Percentiles rank a stretch among this genome's conserved stretches.
Evolutionary conservation across 2,888 invertebrate genomes (phyloP).

Genomic region (Polydrusus tereticollis): DNA sequence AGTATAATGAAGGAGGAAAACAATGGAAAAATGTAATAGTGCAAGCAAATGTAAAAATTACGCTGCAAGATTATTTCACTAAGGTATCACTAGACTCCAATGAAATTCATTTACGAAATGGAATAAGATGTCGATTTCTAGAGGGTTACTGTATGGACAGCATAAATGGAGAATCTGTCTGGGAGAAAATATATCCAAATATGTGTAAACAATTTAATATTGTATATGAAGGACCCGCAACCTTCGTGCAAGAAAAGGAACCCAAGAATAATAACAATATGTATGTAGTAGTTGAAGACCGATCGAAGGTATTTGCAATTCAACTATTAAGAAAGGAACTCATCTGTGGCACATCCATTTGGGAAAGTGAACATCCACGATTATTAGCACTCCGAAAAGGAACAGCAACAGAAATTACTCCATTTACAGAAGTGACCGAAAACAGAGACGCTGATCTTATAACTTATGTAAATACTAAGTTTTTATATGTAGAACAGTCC

Average conservation of each 20-base stretch:
- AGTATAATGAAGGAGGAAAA: conserved; percentile 15
- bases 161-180: not conserved
- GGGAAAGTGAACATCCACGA: not conserved
- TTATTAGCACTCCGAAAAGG: too few species aligned
- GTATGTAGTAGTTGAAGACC: not conserved
- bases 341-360: not conserved
- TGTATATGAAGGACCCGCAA: not conserved
- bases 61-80: conserved; percentile 14
- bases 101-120: conserved; percentile 3
- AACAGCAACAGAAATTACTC: too few species aligned
- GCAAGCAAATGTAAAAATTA: conserved; percentile 3
- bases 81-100: conserved; percentile 1
- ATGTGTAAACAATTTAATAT: not conserved
- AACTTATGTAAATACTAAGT: too few species aligned
- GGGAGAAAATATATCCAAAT: not conserved
- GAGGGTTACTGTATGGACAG: not conserved
- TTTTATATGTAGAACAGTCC: too few species aligned
- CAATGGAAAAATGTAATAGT: conserved; percentile 19
- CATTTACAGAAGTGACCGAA: too few species aligned
- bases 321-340: not conserved
- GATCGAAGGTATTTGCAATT: not conserved
- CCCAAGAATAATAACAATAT: not conserved
- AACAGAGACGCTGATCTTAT: too few species aligned
- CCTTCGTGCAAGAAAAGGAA: not conserved
- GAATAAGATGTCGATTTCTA: not conserved